A percentile compares a stretch with the other conserved stretches of the same genome.
Evolutionary conservation across 1,140 invertebrate genomes (phyloP).

Genomic region (Nephila pilipes): DNA sequence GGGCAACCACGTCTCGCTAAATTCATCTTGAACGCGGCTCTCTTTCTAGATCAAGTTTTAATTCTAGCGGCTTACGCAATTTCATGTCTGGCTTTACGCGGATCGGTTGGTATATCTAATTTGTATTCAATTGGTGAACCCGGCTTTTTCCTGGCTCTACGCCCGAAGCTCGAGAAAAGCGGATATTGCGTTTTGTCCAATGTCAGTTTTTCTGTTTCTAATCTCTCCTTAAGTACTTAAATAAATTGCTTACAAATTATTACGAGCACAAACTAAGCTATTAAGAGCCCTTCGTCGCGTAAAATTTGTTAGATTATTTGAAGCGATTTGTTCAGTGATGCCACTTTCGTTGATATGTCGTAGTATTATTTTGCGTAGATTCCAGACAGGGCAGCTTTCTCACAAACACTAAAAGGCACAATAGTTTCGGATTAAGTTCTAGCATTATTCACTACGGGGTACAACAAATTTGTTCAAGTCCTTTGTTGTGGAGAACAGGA

Average conservation of each 20-base stretch:
- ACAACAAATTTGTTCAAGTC: not conserved
- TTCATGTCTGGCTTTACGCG: not conserved
- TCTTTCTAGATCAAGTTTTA: not conserved
- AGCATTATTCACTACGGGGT: not conserved
- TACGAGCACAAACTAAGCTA: not conserved
- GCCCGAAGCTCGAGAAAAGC: not conserved
- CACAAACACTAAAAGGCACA: not conserved
- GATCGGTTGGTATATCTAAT: not conserved
- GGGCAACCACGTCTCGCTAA: not conserved
- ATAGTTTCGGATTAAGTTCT: not conserved
- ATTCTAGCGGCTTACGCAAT: not conserved
- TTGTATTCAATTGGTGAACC: not conserved
- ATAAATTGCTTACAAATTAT: not conserved
- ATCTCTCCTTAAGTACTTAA: not conserved
- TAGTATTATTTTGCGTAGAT: not conserved
- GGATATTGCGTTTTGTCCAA: constrained; percentile 22
- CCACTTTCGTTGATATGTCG: not conserved
- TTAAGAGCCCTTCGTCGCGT: not conserved
- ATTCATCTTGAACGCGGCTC: not conserved
- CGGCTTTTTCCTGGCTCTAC: constrained; percentile 41
- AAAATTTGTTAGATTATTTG: not conserved
- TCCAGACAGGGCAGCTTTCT: not conserved
- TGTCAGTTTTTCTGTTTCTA: constrained; percentile 4
- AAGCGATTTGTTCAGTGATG: not conserved
- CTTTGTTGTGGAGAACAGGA: not conserved